Evolutionary conservation across 1,140 invertebrate genomes (phyloP), one percentile per base, ranked within the genome.

Genomic region (Sipha flava): DNA sequence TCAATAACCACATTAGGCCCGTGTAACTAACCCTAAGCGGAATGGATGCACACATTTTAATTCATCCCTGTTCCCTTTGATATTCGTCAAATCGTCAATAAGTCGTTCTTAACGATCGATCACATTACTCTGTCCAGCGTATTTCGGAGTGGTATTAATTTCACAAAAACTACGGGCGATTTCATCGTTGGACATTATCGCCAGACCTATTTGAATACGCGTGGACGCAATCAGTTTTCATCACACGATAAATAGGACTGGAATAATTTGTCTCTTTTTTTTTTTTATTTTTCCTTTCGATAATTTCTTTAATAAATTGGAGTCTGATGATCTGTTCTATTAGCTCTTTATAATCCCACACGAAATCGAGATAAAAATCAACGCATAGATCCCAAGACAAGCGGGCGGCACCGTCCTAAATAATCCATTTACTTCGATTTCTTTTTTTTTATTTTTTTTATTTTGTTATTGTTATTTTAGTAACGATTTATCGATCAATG

Each of bases 291-390:
- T 10, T 43, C 59, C 21, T 40, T 59, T 23, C 3, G 26, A 75
- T 34, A 75, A 59, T n/a, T 31, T 77, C 70, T 75, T 54, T 21
- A 43, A 77, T 57, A 77, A 77, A 52, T 77, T 29, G 64, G 64
- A n/a, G 64, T 66, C 64, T 23, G 43, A 47, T 43, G 66, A 57
- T 77, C 34, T 29, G 49, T 57, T 77, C 43, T 77, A 77, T 59
- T 57, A 29, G 52, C 52, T 43, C n/a, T 54, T 43, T 77, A 59
- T 77, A 77, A 77, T 77, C 34, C 73, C 73, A 59, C 73, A 59
- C 26, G 40, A 59, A 29, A 57, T 59, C 23, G 21, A 23, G 73
- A 77, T 77, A 77, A 77, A 52, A 77, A 77, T 59, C 73, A 59
- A 7, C 23, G 21, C 47, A 73, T 49, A 23, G 47, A 37, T 37